Base-by-base conservation (phyloP, 2,797 vertebrate species). In the Alca torda region DNA sequence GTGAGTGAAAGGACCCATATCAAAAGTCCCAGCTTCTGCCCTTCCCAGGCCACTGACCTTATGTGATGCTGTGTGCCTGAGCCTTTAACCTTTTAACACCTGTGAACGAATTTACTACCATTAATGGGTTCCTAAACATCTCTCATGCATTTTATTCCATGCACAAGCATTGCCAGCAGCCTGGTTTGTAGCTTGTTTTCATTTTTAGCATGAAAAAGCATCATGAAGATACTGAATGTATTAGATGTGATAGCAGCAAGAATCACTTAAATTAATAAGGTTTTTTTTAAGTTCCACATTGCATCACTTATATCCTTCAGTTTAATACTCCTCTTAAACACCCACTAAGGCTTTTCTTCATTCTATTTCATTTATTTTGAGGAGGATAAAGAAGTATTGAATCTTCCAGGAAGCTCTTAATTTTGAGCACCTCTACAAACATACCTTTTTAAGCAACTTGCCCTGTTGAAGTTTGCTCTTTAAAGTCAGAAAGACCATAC, bases 151-250 rank as follows among this genome's bases (percentile, higher is more conserved):
- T 85, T 83, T 25, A 45, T 70, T 78, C 45, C 68, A 56, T 30
- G 0, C 0, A 43, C 84, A 92, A 33, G 87, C 74, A 68, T 77
- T 94, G 64, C 75, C 89, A 57, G 93, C 26, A 80, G 64, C 77
- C 78, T 26, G 12, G 2, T 70, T 60, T 37, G 17, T 12, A 9
- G 30, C 20, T 77, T 82, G 37, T 17, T 20, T 89, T 37, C 4
- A 2, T 60, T 95, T 96, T 92, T 88, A 89, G 74, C 67, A 41
- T 56, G 41, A 93, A 95, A 97, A 98, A 94, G 75, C 35, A 60
- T 69, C 28, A 48, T 18, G 14, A 54, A 50, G 28, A 81, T 89
- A 76, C 9, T 2, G 14, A 90, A 90, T 11, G 30, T 63, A 37
- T 89, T 57, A 69, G 16, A 75, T 39, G 21, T 50, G 59, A 86